These are phyloP conservation scores for Ganaspis brasiliensis DNA, from an alignment of 2,888 invertebrate species.

Conservation along the genomic window DNA sequence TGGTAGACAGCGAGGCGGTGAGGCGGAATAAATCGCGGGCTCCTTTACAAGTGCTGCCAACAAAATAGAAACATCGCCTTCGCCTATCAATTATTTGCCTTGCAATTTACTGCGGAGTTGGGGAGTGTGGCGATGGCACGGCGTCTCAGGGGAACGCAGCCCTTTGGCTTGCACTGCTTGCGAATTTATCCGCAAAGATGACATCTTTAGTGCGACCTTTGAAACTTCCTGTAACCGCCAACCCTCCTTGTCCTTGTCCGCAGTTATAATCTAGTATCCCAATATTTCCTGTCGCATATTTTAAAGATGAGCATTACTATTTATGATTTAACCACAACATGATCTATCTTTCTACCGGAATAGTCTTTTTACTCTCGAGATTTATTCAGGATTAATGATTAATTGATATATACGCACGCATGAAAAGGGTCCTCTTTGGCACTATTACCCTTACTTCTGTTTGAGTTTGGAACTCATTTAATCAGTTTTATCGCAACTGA, in stretches of 20 bases:
- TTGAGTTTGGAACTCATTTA: too few species aligned
- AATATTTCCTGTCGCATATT: constrained; percentile 78
- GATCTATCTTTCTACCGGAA: neutral
- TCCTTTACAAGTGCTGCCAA: constrained; percentile 78
- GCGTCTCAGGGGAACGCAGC: constrained; percentile 49
- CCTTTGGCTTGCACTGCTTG: constrained; percentile 55
- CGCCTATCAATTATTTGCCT: constrained; percentile 79
- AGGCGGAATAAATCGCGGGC: constrained; percentile 78
- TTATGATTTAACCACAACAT: constrained; percentile 66
- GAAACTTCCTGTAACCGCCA: constrained; percentile 66
- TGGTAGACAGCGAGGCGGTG: constrained; percentile 77
- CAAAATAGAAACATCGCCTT: constrained; percentile 79
- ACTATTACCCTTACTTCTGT: too few species aligned
- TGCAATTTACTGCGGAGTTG: constrained; percentile 73
- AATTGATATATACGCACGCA: too few species aligned
- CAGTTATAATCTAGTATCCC: constrained; percentile 64
- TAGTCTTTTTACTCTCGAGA: neutral
- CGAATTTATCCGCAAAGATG: constrained; percentile 72
- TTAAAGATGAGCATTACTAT: constrained; percentile 77
- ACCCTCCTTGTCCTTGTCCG: constrained; percentile 44
- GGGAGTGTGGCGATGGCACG: constrained; percentile 46
- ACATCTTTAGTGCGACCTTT: constrained; percentile 75
- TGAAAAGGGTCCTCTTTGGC: too few species aligned
- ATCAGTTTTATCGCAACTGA: too few species aligned
- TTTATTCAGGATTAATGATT: neutral